Base-by-base conservation (phyloP, 2,888 invertebrate genomes). In the Mesoligia furuncula region DNA sequence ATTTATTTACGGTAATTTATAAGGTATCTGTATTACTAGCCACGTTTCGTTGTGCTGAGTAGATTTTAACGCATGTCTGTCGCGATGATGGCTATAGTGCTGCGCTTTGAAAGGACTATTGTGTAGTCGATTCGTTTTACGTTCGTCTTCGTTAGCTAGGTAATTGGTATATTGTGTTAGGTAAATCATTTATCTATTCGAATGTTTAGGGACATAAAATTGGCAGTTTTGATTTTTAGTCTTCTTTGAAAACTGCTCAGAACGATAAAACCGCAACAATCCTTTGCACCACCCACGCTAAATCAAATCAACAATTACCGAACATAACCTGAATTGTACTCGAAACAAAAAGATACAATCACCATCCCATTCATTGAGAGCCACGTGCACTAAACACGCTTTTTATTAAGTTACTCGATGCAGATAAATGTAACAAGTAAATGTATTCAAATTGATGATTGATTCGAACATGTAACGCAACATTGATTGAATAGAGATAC, bases 391-490 rank as follows among this genome's bases (percentile, higher is more conserved):
- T 76, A 71, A 77, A 87, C 81, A 81, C 75, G 75, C 75, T 81
- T 83, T 78, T 80, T 92, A 94, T 92, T 92, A 92, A 93, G 92
- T 93, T 93, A 93, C 91, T 89, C 87, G 89, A 87, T 89, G 89
- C 87, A 90, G 87, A 90, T 88, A 83, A 85, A 83, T 83, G 82
- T 83, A 81, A 89, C 91, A 90, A 91, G 89, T 90, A 90, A 95
- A 96, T 94, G 92, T 96, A 96, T 96, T 96, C 94, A 96, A 95
- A 96, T 95, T 95, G 96, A 94, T 96, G 96, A 96, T 96, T 96
- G 96, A 96, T 96, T 95, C 89, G 93, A 95, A 95, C 95, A 94
- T 91, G 93, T 87, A 91, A 91, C 89, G 90, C 90, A 92, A 90
- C 91, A 91, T 90, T 94, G 96, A 96, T 96, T 95, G 95, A 96